phyloP scores from a whole-genome alignment of 2,797 vertebrate species.

The Ciconia nigra region DNA sequence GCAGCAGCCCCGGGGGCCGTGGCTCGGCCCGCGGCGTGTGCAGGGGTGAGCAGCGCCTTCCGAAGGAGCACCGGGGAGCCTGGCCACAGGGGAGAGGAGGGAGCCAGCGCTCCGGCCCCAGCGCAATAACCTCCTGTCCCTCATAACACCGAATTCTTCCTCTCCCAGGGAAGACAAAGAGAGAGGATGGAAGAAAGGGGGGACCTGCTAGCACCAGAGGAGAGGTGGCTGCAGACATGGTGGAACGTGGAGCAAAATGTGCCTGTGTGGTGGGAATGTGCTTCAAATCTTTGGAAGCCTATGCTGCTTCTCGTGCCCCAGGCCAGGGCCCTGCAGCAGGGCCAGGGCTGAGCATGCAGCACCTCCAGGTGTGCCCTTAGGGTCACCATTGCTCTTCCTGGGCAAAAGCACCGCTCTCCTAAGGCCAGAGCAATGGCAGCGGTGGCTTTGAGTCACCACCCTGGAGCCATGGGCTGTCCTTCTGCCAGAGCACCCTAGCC shows the following conservation, averaged over 20 bases:
- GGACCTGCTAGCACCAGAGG: not conserved
- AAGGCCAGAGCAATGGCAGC: not conserved
- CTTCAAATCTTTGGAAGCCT: not conserved
- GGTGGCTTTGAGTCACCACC: not conserved
- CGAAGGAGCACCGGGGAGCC: not conserved
- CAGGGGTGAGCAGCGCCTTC: not conserved
- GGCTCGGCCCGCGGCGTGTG: not conserved
- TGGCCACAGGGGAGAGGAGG: not conserved
- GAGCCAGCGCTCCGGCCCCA: fast-evolving
- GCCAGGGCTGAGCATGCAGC: not conserved
- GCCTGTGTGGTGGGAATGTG: not conserved
- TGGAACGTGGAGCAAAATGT: not conserved
- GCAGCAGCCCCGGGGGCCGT: not conserved
- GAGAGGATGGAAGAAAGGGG: not conserved
- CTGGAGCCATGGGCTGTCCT: not conserved
- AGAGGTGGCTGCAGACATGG: not conserved
- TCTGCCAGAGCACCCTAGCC: fast-evolving
- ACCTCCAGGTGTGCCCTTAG: not conserved
- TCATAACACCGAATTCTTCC: not conserved
- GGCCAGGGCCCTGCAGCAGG: not conserved
- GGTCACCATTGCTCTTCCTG: not conserved
- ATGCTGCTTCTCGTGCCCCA: not conserved
- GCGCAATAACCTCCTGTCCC: not conserved
- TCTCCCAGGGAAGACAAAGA: not conserved
- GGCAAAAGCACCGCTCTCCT: not conserved